Evolutionary conservation across 2,797 vertebrate species (phyloP), one percentile per base, ranked within the genome.

Genomic region (Takifugu ocellatus): DNA sequence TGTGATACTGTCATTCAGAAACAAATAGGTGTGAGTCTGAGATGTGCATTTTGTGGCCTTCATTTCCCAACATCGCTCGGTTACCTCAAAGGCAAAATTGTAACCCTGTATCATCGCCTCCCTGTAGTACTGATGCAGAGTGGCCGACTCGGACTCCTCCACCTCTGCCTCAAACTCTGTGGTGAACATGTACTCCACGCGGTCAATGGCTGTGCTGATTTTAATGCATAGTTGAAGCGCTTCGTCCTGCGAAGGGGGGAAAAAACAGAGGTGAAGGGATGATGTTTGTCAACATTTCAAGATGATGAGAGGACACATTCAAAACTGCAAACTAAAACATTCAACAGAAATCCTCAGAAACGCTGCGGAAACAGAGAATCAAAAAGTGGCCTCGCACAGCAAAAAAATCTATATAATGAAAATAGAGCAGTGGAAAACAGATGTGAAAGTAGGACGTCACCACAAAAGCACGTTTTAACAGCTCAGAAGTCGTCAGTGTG

Each of bases 31-130:
- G 27, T 49, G 57, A 44, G 11, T 39, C 36, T 53, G 15, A 9
- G 16, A 43, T 47, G 21, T 48, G 26, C 6, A 11, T 15, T 15
- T 39, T 17, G 44, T 11, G 3, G 21, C 54, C 16, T 16, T 25
- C 9, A 48, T 44, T 16, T 51, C 15, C 43, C 36, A 51, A 26
- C 33, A 51, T 0, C 16, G 21, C 46, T 3, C 17, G 26, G 44
- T 60, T 84, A 99, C 97, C 94, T 99, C 97, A 36, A 99, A 99
- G 54, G 97, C 97, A 78, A 99, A 99, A 82, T 99, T 99, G 88
- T 98, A 99, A 36, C 93, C 94, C 77, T 99, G 96, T 83, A 97
- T 97, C 97, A 99, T 98, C 14, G 97, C 96, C 77, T 99, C 97
- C 60, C 96, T 92, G 85, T 96, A 94, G 86, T 99, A 99, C 66